Evolutionary conservation across 2,113 vertebrate genomes (phyloP), one percentile per base, ranked within the genome.

Genomic region (Telmatochromis sp.): DNA sequence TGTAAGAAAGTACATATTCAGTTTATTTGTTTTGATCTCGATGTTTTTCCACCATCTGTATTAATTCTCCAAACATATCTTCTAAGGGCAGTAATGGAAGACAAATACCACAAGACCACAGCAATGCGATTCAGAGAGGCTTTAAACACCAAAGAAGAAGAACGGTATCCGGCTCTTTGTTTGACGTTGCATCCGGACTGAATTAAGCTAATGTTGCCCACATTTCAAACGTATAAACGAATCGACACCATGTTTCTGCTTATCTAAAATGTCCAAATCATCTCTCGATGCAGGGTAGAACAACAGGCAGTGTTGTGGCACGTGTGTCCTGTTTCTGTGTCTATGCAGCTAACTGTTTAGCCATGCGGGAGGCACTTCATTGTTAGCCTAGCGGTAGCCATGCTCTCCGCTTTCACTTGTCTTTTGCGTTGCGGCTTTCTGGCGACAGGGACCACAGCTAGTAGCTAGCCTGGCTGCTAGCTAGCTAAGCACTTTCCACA

Each of bases 331-430:
- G 80, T 10, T 12, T 26, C 13, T 9, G 42, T 9, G 23, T 73
- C 11, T 7, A 9, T 54, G 12, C 6, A 13, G 73, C 26, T 4
- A 37, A 21, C 14, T 75, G 4, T 73, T 63, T 35, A 31, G 37
- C 11, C 6, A 45, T 57, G 58, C 9, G 17, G 7, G 84, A 21
- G 7, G 47, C 45, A 10, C 54, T 53, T 93, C 83, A 89, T 94
- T 93, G 92, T 92, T 94, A 95, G 91, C 82, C 26, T 87, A 91
- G 91, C 89, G 75, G 79, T 92, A 95, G 95, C 90, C 94, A 94
- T 95, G 95, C 92, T 92, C 85, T 88, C 87, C 6, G 86, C 89
- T 83, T 63, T 87, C 87, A 57, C 85, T 88, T 58, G 86, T 47
- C 80, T 91, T 75, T 86, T 86, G 87, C 45, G 35, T 80, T 88